A percentile compares a stretch with the other conserved stretches of the same genome.
Evolutionary conservation across 2,113 vertebrate species (phyloP).

Genomic region (Henicopernis longicauda): DNA sequence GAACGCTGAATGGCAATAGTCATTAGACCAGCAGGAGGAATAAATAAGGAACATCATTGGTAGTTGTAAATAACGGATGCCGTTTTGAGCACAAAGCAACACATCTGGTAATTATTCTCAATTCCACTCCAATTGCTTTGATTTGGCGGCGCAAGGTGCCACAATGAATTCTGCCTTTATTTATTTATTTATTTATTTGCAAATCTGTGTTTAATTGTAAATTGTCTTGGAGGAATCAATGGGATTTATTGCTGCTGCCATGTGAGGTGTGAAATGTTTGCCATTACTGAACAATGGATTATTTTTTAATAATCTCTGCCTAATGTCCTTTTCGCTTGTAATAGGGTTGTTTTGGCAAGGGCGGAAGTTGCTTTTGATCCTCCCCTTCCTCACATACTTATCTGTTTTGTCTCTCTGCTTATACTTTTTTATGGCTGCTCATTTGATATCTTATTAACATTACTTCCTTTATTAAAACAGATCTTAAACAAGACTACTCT

Average conservation of each 20-base stretch:
- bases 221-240: constrained; percentile 69
- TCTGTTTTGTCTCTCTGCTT: background rate
- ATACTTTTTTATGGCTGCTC: background rate
- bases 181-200: constrained; percentile 59
- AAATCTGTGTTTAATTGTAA: constrained; percentile 71
- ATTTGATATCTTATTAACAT: background rate
- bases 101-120: constrained; percentile 64
- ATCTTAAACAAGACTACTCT: background rate
- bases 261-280: constrained; percentile 67
- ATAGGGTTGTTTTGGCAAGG: background rate
- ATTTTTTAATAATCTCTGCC: constrained; percentile 60
- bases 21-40: constrained; percentile 51
- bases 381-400: background rate
- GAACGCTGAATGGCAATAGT: constrained; percentile 8
- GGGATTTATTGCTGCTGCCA: constrained; percentile 66
- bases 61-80: constrained; percentile 44
- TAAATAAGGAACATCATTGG: constrained; percentile 47
- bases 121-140: constrained; percentile 44
- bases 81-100: constrained; percentile 43
- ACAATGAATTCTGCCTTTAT: constrained; percentile 8
- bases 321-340: background rate
- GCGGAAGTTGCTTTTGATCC: background rate
- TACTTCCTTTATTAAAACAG: background rate
- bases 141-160: background rate
- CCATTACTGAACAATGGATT: constrained; percentile 61